Conservation (phyloP, 2,888 invertebrate species). For the Cosmopolites sordidus region DNA sequence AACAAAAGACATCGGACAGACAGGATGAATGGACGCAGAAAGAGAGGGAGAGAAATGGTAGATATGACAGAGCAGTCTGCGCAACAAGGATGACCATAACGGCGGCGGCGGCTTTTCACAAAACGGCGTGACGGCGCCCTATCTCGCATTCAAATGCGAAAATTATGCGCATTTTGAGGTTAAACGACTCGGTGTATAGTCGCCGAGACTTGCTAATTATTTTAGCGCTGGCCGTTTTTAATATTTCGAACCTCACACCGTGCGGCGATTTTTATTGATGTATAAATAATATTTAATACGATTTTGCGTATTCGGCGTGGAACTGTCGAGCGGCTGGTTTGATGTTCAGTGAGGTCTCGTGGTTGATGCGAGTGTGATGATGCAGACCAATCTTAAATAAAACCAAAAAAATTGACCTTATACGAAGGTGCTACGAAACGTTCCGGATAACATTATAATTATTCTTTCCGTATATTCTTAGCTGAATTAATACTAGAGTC, state of each 20-base stretch:
- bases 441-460: too few species aligned
- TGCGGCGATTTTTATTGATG: slow-evolving; percentile 28
- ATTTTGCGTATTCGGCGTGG: slow-evolving; percentile 21
- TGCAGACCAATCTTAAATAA: too few species aligned
- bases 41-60: not conserved
- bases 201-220: slow-evolving; percentile 44
- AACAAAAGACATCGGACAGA: slow-evolving; percentile 8
- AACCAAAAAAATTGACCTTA: too few species aligned
- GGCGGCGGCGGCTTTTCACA: slow-evolving; percentile 28
- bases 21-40: slow-evolving; percentile 4
- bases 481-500: too few species aligned
- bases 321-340: slow-evolving; percentile 20
- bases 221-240: slow-evolving; percentile 30
- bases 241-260: slow-evolving; percentile 27
- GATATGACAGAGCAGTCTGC: not conserved
- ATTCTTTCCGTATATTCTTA: too few species aligned
- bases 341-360: too few species aligned
- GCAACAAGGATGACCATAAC: slow-evolving; percentile 2
- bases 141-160: slow-evolving; percentile 45
- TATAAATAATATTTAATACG: slow-evolving; percentile 27
- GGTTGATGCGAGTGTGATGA: too few species aligned
- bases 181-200: slow-evolving; percentile 38
- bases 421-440: too few species aligned
- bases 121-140: slow-evolving; percentile 37
- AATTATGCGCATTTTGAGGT: slow-evolving; percentile 43